phyloP scores from a whole-genome alignment of 1,140 invertebrate species.

The Heliconius congener region DNA sequence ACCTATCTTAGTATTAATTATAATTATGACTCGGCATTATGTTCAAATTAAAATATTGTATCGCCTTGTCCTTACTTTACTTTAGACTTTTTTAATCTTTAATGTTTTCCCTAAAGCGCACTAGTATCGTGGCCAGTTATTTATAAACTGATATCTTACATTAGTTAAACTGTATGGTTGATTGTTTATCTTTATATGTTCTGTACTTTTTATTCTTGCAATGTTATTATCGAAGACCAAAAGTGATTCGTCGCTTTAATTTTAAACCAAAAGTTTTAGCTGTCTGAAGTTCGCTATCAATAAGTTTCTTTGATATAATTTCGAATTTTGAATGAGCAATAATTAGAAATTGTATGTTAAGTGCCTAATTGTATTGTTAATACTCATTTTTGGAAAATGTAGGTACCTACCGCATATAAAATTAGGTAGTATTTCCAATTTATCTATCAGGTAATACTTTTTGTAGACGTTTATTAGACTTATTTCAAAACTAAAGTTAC shows the following conservation, averaged over 20 bases:
- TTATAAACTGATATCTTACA: conserved; percentile 64
- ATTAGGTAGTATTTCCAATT: not conserved
- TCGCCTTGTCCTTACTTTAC: conserved; percentile 49
- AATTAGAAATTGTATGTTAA: conserved; percentile 23
- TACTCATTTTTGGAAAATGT: conserved; percentile 57
- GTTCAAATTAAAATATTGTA: conserved; percentile 53
- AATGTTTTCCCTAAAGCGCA: conserved; percentile 67
- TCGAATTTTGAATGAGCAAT: conserved; percentile 10
- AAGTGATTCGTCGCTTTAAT: conserved; percentile 47
- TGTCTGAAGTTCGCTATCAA: conserved; percentile 16
- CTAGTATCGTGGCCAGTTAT: conserved; percentile 76
- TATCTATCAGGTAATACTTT: not conserved
- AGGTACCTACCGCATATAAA: not conserved
- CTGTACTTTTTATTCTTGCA: conserved; percentile 32
- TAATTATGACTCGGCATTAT: conserved; percentile 55
- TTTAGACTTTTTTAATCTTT: conserved; percentile 56
- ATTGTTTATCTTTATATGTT: conserved; percentile 49
- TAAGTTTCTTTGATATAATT: conserved; percentile 20
- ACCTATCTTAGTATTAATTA: conserved; percentile 65
- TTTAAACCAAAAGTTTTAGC: conserved; percentile 38
- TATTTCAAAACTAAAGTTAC: conserved; percentile 71
- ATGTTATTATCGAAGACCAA: conserved; percentile 44
- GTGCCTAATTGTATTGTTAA: conserved; percentile 44
- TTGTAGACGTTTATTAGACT: not conserved
- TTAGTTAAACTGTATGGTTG: conserved; percentile 64